Base-by-base conservation (phyloP, 2,888 invertebrate species). In the Zygaena filipendulae region DNA sequence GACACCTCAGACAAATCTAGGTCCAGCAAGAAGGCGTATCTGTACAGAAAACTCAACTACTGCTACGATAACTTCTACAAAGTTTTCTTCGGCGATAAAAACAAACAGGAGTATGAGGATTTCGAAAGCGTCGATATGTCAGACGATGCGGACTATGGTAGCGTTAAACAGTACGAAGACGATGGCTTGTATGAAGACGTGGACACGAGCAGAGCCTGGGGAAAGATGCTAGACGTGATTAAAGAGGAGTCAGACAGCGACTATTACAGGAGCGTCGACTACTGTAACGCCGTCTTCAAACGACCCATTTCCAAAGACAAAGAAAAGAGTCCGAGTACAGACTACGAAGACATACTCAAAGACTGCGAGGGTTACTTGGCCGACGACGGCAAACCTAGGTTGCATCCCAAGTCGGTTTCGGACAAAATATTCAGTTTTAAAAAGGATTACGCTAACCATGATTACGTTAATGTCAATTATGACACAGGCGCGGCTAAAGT, bases 21-120 rank as follows among this genome's bases (percentile, higher is more conserved):
- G 35, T 39, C 32, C 13, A 27, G 36, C 21, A 74, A 71, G 47
- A 74, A 71, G 33, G 70, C 79, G 0, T 63, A 52, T 35, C 37
- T 80, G 6, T 81, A 80, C 46, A 54, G 75, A 8, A 77, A 79
- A 52, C 57, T 81, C 2, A 74, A 80, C 38, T 75, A 77, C 16
- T 80, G 80, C 45, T 77, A 77, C 29, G 79, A 79, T 19, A 79
- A 71, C 39, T 80, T 80, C 45, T 79, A 80, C 30, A 72, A 64
- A 40, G 72, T 61, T 0, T 75, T 81, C 55, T 81, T 81, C 30
- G 62, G 59, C 3, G 56, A 47, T 7, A 43, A 47, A 3, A 57
- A 59, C 1, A 58, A 49, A 25, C 37, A 45, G 2, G 69, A 67
- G 10, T 70, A 52, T 27, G 67, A 55, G 3, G 67, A 69, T 38